These are phyloP conservation scores for Parauchenoglanis ngamensis DNA, from an alignment of 2,797 vertebrate genomes.

Conservation along the genomic window DNA sequence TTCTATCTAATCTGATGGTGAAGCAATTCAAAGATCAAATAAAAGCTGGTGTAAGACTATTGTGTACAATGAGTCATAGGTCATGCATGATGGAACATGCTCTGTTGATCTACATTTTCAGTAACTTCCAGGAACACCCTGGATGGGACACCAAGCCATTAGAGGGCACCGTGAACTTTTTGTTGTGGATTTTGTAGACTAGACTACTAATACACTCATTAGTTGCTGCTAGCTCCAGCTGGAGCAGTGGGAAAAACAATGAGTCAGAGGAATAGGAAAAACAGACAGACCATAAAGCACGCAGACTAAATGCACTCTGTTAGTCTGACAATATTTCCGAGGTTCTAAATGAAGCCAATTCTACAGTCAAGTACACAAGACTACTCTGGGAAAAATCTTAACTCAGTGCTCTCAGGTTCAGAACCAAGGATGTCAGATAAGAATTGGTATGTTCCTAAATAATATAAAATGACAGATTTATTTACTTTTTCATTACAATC, in stretches of 20 bases:
- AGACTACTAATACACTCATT: background rate
- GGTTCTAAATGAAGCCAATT: background rate
- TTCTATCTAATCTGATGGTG: background rate
- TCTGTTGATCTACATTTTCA: background rate
- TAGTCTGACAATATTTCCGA: background rate
- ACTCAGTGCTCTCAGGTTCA: background rate
- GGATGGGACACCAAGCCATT: background rate
- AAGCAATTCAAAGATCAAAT: background rate
- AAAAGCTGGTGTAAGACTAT: background rate
- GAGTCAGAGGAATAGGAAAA: slow-evolving; percentile 18
- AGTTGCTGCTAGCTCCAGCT: background rate
- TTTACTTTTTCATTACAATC: background rate
- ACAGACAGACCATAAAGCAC: background rate
- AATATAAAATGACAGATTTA: background rate
- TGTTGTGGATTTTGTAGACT: background rate
- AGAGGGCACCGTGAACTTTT: background rate
- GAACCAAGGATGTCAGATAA: background rate
- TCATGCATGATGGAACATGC: slow-evolving; percentile 10
- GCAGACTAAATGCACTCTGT: background rate
- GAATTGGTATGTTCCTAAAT: background rate
- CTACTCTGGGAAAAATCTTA: background rate
- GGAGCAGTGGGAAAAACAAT: slow-evolving; percentile 7
- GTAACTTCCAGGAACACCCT: background rate
- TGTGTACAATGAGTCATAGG: background rate
- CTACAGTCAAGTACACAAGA: background rate